phyloP scores from a whole-genome alignment of 2,797 vertebrate species.

The Oophaga sylvatica region DNA sequence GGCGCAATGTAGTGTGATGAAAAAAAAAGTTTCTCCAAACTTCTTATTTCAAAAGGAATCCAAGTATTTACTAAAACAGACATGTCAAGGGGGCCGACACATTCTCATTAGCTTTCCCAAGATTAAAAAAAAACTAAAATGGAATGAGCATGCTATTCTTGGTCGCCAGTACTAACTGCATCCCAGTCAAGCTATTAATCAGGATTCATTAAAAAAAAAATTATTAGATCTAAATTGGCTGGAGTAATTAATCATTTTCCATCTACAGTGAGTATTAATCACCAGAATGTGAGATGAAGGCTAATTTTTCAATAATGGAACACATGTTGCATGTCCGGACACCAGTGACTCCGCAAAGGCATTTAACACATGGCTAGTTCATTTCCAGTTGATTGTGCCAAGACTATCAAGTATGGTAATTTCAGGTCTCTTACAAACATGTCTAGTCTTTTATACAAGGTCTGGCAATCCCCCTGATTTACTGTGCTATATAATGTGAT shows the following conservation, averaged over 20 bases:
- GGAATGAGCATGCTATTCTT: neutral
- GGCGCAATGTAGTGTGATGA: no score
- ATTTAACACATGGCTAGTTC: neutral
- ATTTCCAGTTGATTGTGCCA: neutral
- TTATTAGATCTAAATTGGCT: slow-evolving; percentile 2
- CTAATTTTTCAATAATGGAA: slow-evolving; percentile 3
- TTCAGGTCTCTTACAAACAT: neutral
- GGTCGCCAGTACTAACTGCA: neutral
- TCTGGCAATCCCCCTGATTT: no score
- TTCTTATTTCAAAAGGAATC: no score
- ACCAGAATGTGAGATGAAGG: neutral
- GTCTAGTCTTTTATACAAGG: no score
- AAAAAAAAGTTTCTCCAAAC: no score
- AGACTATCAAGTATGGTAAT: neutral
- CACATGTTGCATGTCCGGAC: slow-evolving; percentile 4
- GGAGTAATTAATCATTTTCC: slow-evolving; percentile 4
- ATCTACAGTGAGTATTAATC: neutral
- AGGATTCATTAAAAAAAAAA: neutral
- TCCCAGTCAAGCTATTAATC: neutral
- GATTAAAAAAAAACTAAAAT: neutral
- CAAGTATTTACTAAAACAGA: no score
- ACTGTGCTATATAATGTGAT: no score
- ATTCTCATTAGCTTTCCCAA: no score
- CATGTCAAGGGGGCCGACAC: no score
- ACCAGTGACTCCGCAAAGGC: neutral